Conservation (phyloP, 2,888 invertebrate genomes). For the Amiota minor region DNA sequence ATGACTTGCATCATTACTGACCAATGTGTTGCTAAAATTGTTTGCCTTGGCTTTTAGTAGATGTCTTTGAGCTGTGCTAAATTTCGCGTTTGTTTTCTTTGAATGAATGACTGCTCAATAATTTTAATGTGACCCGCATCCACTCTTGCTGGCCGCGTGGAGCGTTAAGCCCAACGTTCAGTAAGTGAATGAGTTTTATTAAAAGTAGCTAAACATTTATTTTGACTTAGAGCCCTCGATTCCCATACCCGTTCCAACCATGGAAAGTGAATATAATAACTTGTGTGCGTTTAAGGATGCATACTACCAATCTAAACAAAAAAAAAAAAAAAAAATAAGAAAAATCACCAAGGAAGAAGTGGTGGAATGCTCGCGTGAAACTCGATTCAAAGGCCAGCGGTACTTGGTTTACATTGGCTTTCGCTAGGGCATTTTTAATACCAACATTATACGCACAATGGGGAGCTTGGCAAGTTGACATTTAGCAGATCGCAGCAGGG, state of each 20-base stretch:
- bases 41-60: no score
- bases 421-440: constrained; percentile 8
- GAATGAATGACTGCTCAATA: constrained; percentile 24
- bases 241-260: neutral
- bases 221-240: constrained; percentile 32
- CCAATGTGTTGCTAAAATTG: no score
- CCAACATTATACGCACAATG: neutral
- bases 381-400: no score
- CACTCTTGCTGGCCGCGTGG: neutral
- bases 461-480: neutral
- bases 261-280: neutral
- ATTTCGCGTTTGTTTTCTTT: constrained; percentile 7
- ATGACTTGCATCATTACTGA: no score
- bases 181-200: neutral
- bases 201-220: constrained; percentile 48
- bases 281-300: neutral
- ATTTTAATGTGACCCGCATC: constrained; percentile 26
- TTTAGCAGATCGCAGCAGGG: no score
- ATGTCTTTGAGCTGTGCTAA: neutral
- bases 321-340: neutral
- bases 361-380: no score
- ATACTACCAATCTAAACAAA: neutral
- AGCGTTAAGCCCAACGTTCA: neutral
- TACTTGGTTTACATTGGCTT: no score
- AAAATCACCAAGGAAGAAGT: neutral